Base-by-base conservation (phyloP, 30 jellyfish, hydroid and myxozoan genomes). In the Hydractinia echinata region DNA sequence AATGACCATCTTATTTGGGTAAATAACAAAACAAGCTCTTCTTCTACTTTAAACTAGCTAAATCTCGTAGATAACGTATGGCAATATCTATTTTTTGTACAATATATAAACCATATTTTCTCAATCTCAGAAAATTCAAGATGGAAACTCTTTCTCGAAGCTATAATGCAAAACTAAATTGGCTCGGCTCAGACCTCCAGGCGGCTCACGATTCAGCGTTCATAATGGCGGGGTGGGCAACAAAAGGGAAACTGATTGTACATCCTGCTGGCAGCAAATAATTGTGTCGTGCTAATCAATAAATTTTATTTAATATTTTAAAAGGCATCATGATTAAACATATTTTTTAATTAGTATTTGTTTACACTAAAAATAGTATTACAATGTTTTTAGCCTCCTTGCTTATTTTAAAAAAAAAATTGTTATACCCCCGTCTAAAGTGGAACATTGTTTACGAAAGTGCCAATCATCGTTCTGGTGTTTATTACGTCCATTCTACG, bases 101-200 rank as follows among this genome's bases (percentile, higher is more conserved):
- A 71, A 15, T 71, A 19, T 71, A 58, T 71, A 71, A 71, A 71
- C 39, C 61, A 50, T 71, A 71, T 48, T 71, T 71, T 60, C 51
- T 52, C 39, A 71, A 30, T 71, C 61, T 71, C 51, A 64, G 53
- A 83, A 91, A 91, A 91, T 83, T 77, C 98, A 80, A 80, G 66
- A 80, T 80, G 87, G 87, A 80, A 80, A 66, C 87, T 50, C 73
- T 80, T 80, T 80, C 87, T 60, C 66, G 81, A 80, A 80, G 87
- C 87, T 79, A 80, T 61, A 89, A 90, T 87, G 98, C 96, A 91
- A 91, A 91, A 91, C 98, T 91, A 83, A 91, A 82, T 91, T 86
- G 92, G 86, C 95, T 91, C 95, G 96, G 71, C 81, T 96, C 97
- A 86, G 96, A 84, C 96, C 96, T 89, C 86, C 86, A 73, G 91